These are phyloP conservation scores for Bugulina stolonifera DNA, from an alignment of 2,888 invertebrate species.

Conservation along the genomic window DNA sequence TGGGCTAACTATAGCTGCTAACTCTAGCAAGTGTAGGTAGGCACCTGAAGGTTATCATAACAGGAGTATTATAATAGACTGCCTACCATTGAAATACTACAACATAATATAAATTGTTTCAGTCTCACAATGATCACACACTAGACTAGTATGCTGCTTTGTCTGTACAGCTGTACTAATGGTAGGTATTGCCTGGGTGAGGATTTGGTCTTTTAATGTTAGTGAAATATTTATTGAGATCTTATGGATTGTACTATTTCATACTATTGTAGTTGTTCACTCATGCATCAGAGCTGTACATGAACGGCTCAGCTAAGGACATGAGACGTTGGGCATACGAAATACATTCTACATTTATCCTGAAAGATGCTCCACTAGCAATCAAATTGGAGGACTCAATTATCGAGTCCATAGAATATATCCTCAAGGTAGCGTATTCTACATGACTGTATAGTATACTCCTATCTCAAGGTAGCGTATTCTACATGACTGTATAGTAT, in stretches of 20 bases:
- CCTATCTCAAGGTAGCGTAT: too few species aligned
- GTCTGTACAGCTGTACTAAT: too few species aligned
- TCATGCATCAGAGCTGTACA: constrained; percentile 83
- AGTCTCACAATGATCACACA: too few species aligned
- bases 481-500: too few species aligned
- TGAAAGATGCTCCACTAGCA: constrained; percentile 55
- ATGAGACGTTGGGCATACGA: constrained; percentile 98
- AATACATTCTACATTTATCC: constrained; percentile 90
- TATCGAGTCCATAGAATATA: constrained; percentile 60
- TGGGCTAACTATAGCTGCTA: too few species aligned
- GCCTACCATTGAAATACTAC: too few species aligned
- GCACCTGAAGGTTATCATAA: not conserved
- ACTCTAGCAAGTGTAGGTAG: not conserved
- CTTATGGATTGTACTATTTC: constrained; percentile 5
- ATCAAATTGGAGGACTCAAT: constrained; percentile 71
- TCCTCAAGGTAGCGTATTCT: constrained; percentile 60
- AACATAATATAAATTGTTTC: too few species aligned
- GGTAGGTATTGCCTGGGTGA: too few species aligned
- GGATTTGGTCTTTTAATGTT: too few species aligned
- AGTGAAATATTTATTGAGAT: not conserved
- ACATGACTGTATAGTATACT: too few species aligned
- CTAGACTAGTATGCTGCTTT: too few species aligned
- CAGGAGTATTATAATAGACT: too few species aligned
- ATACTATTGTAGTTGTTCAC: constrained; percentile 67
- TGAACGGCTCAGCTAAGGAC: constrained; percentile 76